These are phyloP conservation scores for Brachymystax lenok DNA, from an alignment of 2,797 vertebrate genomes.

Conservation along the genomic window DNA sequence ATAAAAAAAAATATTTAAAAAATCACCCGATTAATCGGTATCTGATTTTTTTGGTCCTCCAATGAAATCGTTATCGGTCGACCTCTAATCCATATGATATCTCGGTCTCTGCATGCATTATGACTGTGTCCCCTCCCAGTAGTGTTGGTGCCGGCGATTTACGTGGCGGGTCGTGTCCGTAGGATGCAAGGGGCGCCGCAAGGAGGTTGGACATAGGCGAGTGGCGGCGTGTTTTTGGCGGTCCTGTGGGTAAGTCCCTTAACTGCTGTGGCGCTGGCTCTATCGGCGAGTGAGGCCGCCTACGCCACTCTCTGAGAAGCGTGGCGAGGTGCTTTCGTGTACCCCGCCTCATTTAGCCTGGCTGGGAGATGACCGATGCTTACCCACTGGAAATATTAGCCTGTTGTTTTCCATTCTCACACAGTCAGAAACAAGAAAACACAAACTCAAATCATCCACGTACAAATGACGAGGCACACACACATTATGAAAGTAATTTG, in stretches of 20 bases:
- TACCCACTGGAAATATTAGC: slow-evolving; percentile 18
- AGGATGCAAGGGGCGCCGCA: neutral
- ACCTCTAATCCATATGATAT: no score
- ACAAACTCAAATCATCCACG: neutral
- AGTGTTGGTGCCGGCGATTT: neutral
- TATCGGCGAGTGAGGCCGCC: no score
- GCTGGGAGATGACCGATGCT: slow-evolving; percentile 47
- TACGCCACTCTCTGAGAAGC: no score
- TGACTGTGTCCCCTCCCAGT: no score
- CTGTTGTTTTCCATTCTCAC: neutral
- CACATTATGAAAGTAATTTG: neutral
- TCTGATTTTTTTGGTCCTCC: no score
- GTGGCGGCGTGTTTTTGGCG: neutral
- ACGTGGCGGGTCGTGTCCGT: neutral
- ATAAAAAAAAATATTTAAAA: no score
- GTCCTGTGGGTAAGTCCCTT: neutral
- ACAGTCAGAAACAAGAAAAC: neutral
- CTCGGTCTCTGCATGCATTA: no score
- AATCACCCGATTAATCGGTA: no score
- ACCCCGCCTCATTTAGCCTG: slow-evolving; percentile 53
- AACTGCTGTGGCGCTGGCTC: no score
- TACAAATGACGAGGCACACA: slow-evolving; percentile 6
- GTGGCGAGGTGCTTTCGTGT: slow-evolving; percentile 31
- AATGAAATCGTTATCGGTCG: no score
- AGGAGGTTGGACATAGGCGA: neutral